phyloP scores from a whole-genome alignment of 2,797 vertebrate species.

The Sarcoramphus papa region DNA sequence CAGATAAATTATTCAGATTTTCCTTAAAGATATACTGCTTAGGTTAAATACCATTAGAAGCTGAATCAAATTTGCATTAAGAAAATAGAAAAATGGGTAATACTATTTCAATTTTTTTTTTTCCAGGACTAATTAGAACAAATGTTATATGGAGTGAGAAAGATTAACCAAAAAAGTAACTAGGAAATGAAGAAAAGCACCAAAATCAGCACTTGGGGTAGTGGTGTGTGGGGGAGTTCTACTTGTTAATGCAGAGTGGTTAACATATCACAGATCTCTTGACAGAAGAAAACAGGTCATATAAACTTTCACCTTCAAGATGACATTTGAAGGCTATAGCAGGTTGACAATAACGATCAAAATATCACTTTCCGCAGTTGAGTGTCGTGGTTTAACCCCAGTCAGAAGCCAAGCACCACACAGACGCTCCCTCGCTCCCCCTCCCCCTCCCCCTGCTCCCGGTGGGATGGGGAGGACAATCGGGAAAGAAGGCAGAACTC shows the following conservation, averaged over 20 bases:
- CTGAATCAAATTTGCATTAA: not conserved
- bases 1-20: not conserved
- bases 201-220: not conserved
- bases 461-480: too few relatives aligned
- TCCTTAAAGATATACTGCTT: not conserved
- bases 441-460: too few relatives aligned
- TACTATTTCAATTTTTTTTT: not conserved
- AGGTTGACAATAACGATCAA: not conserved
- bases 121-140: not conserved
- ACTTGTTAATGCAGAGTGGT: not conserved
- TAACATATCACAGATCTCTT: not conserved
- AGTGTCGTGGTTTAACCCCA: not conserved
- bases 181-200: not conserved
- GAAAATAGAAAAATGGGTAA: not conserved
- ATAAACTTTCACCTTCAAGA: not conserved
- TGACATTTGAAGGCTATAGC: not conserved
- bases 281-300: not conserved
- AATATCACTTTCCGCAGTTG: not conserved
- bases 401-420: too few relatives aligned
- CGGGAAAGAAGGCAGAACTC: too few relatives aligned
- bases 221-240: not conserved
- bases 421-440: too few relatives aligned
- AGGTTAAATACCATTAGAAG: not conserved
- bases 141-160: not conserved
- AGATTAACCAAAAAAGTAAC: not conserved